Percentiles rank a stretch among this genome's conserved stretches.
Evolutionary conservation across 2,888 invertebrate species (phyloP).

Genomic region (Biston betularia): DNA sequence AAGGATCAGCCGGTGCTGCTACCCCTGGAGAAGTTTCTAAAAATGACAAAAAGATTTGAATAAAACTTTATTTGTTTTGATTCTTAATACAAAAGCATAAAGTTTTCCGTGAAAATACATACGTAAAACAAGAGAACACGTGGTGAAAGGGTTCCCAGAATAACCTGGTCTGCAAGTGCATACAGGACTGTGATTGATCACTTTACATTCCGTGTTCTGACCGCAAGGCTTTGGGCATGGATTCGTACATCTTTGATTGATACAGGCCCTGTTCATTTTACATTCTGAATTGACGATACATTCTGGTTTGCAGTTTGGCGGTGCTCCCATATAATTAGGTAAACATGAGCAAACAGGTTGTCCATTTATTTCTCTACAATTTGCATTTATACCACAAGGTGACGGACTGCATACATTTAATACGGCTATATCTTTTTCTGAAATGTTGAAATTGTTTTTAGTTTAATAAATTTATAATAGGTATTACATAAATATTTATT

Average conservation of each 20-base stretch:
- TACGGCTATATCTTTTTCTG: slow-evolving; percentile 67
- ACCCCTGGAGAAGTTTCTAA: slow-evolving; percentile 66
- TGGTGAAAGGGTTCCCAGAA: slow-evolving; percentile 89
- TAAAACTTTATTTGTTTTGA: background rate
- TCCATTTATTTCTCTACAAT: slow-evolving; percentile 90
- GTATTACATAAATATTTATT: background rate
- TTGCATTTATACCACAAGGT: slow-evolving; percentile 90
- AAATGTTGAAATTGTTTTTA: slow-evolving; percentile 46
- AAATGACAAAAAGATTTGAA: slow-evolving; percentile 14
- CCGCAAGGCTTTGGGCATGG: slow-evolving; percentile 90
- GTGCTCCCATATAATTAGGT: slow-evolving; percentile 88
- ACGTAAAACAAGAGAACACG: slow-evolving; percentile 86
- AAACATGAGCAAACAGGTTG: slow-evolving; percentile 91
- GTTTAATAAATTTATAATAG: background rate
- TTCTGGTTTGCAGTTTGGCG: slow-evolving; percentile 88
- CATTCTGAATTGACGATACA: slow-evolving; percentile 89
- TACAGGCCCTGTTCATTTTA: slow-evolving; percentile 87
- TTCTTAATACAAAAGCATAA: background rate
- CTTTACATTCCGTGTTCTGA: slow-evolving; percentile 88
- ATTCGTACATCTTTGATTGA: slow-evolving; percentile 89
- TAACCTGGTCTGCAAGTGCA: slow-evolving; percentile 89
- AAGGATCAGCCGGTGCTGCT: slow-evolving; percentile 86
- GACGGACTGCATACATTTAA: slow-evolving; percentile 90
- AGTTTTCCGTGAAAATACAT: slow-evolving; percentile 59
- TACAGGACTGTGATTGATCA: slow-evolving; percentile 90